Evolutionary conservation across 2,888 invertebrate genomes (phyloP).

Genomic region (Megaustenia siamemsis): DNA sequence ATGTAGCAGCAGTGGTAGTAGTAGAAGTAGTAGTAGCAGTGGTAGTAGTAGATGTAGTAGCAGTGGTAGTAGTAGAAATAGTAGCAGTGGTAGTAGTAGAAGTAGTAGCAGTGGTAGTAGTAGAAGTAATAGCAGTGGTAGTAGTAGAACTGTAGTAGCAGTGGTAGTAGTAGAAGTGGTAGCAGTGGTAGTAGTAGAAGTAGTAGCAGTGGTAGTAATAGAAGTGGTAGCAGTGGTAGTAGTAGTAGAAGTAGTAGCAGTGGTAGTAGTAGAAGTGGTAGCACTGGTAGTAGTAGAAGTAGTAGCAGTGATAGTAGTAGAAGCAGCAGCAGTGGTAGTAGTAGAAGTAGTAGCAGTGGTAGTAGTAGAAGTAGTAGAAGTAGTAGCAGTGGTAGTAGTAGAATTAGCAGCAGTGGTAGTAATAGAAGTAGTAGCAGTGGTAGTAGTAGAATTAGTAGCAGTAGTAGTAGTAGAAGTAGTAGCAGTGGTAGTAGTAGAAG

Average conservation of each 20-base stretch:
- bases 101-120: slow-evolving; percentile 29
- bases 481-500: slow-evolving; percentile 48
- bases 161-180: not conserved
- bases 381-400: not conserved
- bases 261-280: not conserved
- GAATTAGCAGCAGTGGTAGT: slow-evolving; percentile 30
- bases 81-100: slow-evolving; percentile 37
- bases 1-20: not conserved
- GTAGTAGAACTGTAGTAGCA: slow-evolving; percentile 17
- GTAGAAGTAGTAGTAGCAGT: slow-evolving; percentile 17
- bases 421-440: slow-evolving; percentile 45
- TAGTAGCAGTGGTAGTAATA: not conserved
- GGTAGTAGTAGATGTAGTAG: slow-evolving; percentile 34
- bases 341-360: not conserved
- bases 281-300: not conserved
- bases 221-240: not conserved
- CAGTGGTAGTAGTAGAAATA: slow-evolving; percentile 44
- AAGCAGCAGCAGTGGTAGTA: not conserved
- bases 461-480: slow-evolving; percentile 48
- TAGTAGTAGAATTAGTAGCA: slow-evolving; percentile 46
- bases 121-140: slow-evolving; percentile 31
- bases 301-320: not conserved
- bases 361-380: not conserved
- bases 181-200: not conserved
- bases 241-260: not conserved